Evolutionary conservation across 2,888 invertebrate species (phyloP).

Genomic region (Agrenia bidenticulata): DNA sequence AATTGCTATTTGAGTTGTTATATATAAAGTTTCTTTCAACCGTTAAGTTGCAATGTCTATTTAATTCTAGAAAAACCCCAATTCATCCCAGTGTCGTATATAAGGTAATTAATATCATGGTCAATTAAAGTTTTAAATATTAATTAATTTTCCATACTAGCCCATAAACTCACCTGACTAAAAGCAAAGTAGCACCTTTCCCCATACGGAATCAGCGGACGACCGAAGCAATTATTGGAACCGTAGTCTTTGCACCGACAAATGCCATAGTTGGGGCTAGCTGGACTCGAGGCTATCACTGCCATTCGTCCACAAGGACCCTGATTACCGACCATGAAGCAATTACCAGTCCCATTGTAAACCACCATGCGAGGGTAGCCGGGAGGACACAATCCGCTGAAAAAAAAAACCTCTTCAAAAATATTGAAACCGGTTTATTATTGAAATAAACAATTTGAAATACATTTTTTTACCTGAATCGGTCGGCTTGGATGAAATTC

Average conservation of each 20-base stretch:
- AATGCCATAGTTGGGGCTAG: constrained; percentile 25
- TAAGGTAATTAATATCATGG: too few relatives aligned
- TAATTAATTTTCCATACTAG: not conserved
- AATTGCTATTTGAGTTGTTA: too few relatives aligned
- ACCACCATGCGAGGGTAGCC: constrained; percentile 35
- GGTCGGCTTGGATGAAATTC: too few relatives aligned
- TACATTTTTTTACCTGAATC: too few relatives aligned
- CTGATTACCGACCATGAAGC: constrained; percentile 29
- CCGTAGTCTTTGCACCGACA: constrained; percentile 39
- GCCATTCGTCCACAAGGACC: constrained; percentile 38
- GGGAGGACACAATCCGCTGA: constrained; percentile 34
- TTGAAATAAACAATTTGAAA: too few relatives aligned
- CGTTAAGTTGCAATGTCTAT: too few relatives aligned
- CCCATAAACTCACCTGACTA: constrained; percentile 28
- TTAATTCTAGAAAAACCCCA: too few relatives aligned
- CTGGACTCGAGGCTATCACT: constrained; percentile 27
- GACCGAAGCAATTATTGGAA: constrained; percentile 29
- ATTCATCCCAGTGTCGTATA: too few relatives aligned
- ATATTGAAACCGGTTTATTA: too few relatives aligned
- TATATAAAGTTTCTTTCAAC: too few relatives aligned
- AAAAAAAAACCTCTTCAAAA: too few relatives aligned
- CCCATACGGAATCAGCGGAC: constrained; percentile 30
- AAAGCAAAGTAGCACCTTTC: constrained; percentile 39
- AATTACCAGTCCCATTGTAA: constrained; percentile 29
- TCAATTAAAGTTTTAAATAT: not conserved